Base-by-base conservation (phyloP, 2,113 vertebrate genomes). In the Mastomys coucha region DNA sequence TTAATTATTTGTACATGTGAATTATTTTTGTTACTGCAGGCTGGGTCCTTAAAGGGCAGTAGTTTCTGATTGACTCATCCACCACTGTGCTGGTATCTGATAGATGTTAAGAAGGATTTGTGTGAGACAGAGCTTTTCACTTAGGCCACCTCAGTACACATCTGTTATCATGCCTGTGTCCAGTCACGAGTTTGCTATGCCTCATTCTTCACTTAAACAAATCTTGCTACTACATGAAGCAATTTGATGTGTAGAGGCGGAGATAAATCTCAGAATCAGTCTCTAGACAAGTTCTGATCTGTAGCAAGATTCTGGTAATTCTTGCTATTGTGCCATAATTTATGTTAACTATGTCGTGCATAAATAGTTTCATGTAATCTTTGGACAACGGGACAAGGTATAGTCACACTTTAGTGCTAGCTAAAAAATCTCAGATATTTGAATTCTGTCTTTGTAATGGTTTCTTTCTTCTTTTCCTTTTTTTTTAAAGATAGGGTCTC, bases 1-100 rank as follows among this genome's bases (percentile, higher is more conserved):
- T 96, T 92, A 88, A 95, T n/a, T 92, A 81, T 85, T 88, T 90
- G 75, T 81, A 45, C 69, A 45, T 87, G 33, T 91, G 36, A 96
- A 69, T 93, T 97, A 85, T 85, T 93, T 94, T 85, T 45, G 95
- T 45, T 42, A 26, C 45, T 69, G 17, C 31, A 58, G 4, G 39
- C 58, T 91, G 89, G 94, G 89, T 85, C 33, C 19, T 60, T n/a
- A 80, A 94, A 39, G 69, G 86, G 24, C 69, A 53, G 16, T 63
- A 77, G 24, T 42, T 82, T 95, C 65, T 67, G 56, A 89, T 20
- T 84, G 63, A 45, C 89, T 89, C 73, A 17, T 85, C 84, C 81
- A 88, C 90, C 9, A 22, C 67, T 24, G 85, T 20, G 26, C 9
- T 84, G 17, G 5, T 87, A 70, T 93, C 53, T 70, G 67, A 76